Conservation (phyloP, 2,888 invertebrate genomes). For the Aphrophora alni region DNA sequence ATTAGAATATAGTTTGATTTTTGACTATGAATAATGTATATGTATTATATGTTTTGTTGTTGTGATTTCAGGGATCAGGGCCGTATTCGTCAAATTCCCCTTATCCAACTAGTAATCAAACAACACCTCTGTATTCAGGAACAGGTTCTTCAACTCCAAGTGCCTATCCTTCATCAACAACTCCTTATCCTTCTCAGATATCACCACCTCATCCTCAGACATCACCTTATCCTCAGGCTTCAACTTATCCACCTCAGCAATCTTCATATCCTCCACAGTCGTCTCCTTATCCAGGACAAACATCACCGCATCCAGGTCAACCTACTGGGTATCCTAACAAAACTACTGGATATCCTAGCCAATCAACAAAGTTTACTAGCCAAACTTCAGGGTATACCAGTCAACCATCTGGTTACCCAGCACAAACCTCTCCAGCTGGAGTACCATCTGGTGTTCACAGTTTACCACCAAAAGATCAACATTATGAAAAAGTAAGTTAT, state of each 20-base stretch:
- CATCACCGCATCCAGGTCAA: conserved; percentile 43
- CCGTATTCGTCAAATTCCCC: neutral
- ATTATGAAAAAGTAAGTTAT: neutral
- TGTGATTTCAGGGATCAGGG: neutral
- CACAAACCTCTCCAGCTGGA: conserved; percentile 33
- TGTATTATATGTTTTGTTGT: too few species aligned
- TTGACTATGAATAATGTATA: too few species aligned
- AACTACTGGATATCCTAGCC: conserved; percentile 41
- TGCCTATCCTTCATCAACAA: conserved; percentile 46
- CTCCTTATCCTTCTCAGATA: conserved; percentile 55
- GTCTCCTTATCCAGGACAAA: conserved; percentile 45
- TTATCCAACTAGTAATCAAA: conserved; percentile 24
- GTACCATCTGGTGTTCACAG: neutral
- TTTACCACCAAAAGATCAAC: neutral
- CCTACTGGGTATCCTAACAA: conserved; percentile 31
- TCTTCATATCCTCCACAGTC: conserved; percentile 41
- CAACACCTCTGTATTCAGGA: conserved; percentile 47
- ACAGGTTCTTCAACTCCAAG: conserved; percentile 45
- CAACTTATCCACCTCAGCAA: neutral
- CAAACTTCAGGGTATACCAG: conserved; percentile 27
- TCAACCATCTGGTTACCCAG: conserved; percentile 39
- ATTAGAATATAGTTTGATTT: too few species aligned
- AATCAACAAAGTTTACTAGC: conserved; percentile 44
- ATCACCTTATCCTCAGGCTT: conserved; percentile 28
- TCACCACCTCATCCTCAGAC: conserved; percentile 53